Conservation (phyloP, 1,140 invertebrate genomes). For the Drosophila bipectinata region DNA sequence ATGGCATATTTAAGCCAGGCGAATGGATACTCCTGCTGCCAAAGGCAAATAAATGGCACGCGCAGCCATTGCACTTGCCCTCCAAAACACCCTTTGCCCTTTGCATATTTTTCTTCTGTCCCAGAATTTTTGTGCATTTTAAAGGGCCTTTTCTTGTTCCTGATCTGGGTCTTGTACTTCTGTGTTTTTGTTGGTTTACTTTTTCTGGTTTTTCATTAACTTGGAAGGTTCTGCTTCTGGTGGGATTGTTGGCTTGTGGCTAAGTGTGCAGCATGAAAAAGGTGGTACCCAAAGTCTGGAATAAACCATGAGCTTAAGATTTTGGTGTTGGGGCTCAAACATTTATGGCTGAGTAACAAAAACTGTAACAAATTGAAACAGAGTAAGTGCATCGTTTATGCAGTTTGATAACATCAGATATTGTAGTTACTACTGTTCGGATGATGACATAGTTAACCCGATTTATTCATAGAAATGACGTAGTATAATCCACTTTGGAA, state of each 20-base stretch:
- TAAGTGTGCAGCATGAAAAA: constrained; percentile 45
- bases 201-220: constrained; percentile 49
- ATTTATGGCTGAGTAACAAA: constrained; percentile 23
- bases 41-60: constrained; percentile 65
- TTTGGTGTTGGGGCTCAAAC: constrained; percentile 12
- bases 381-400: background rate
- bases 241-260: constrained; percentile 13
- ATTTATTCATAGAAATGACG: constrained; percentile 18
- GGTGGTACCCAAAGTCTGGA: constrained; percentile 30
- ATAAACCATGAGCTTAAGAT: constrained; percentile 36
- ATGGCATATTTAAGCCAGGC: constrained; percentile 61
- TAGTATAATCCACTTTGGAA: constrained; percentile 10
- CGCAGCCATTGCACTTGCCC: constrained; percentile 34
- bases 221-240: constrained; percentile 25
- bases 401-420: background rate
- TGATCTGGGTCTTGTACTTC: background rate
- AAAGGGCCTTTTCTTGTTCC: constrained; percentile 10
- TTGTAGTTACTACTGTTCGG: background rate
- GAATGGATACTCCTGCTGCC: constrained; percentile 28
- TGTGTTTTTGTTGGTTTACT: constrained; percentile 6
- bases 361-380: background rate
- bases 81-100: background rate
- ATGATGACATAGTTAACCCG: background rate
- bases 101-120: constrained; percentile 6
- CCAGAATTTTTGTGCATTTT: constrained; percentile 29